A percentile compares a stretch with the other conserved stretches of the same genome.
These are phyloP conservation scores for Molorchus minor DNA, from an alignment of 2,888 invertebrate species.

Conservation along the genomic window DNA sequence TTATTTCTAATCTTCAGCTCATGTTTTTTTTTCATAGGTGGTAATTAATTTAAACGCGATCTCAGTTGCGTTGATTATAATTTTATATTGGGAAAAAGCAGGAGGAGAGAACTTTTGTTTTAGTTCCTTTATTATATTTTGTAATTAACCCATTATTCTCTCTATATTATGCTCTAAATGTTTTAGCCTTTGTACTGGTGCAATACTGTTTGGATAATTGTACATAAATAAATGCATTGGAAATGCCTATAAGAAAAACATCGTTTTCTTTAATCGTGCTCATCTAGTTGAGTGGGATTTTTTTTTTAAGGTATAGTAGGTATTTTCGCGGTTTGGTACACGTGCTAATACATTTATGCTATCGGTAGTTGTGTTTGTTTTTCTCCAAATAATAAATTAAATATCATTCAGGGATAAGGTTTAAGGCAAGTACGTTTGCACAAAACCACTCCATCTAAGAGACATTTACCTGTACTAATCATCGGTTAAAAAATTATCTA, in stretches of 20 bases:
- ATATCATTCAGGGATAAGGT: too few species aligned
- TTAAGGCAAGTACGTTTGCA: too few species aligned
- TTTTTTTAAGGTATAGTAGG: too few species aligned
- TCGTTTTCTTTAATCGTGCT: too few species aligned
- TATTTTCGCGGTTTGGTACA: too few species aligned
- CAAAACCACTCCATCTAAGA: too few species aligned
- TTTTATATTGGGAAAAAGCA: slow-evolving; percentile 38
- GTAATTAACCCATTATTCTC: slow-evolving; percentile 42
- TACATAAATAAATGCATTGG: not conserved
- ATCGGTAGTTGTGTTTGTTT: too few species aligned
- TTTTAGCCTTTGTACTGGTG: slow-evolving; percentile 43
- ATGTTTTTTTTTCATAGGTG: slow-evolving; percentile 38
- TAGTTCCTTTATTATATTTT: slow-evolving; percentile 42
- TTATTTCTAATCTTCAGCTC: slow-evolving; percentile 36
- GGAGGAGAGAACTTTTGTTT: slow-evolving; percentile 36
- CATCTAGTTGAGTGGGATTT: not conserved
- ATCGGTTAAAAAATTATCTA: too few species aligned
- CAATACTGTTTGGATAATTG: slow-evolving; percentile 27
- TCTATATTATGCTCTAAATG: slow-evolving; percentile 49
- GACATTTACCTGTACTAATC: too few species aligned
- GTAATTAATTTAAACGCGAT: slow-evolving; percentile 28
- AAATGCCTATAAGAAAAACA: too few species aligned
- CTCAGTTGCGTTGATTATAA: slow-evolving; percentile 30
- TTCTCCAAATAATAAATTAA: too few species aligned
- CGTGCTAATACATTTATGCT: too few species aligned